Percentiles rank a stretch among this genome's conserved stretches.
Evolutionary conservation across 1,140 invertebrate genomes (phyloP).

Genomic region (Samia ricini): DNA sequence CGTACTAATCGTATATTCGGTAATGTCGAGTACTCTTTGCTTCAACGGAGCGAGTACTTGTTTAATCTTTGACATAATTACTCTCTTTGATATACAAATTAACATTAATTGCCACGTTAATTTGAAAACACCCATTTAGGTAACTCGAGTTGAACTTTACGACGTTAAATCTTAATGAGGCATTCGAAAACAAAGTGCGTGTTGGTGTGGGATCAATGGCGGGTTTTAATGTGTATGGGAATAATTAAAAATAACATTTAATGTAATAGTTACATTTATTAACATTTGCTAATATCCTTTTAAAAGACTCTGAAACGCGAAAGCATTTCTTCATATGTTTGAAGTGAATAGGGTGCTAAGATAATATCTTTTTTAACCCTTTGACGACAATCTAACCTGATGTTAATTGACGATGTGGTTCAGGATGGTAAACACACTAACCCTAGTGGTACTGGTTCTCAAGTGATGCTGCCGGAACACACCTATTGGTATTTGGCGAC

Average conservation of each 20-base stretch:
- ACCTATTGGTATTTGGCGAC: too few relatives aligned
- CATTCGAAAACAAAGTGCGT: not conserved
- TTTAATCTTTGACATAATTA: constrained; percentile 6
- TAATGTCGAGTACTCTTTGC: not conserved
- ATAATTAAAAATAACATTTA: not conserved
- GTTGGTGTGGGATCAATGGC: not conserved
- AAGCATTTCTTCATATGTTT: too few relatives aligned
- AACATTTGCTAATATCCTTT: too few relatives aligned
- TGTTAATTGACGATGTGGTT: too few relatives aligned
- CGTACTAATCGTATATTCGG: not conserved
- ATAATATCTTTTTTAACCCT: too few relatives aligned
- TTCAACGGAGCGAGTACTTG: not conserved
- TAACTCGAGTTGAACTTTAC: not conserved
- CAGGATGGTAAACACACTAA: too few relatives aligned
- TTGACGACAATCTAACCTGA: too few relatives aligned
- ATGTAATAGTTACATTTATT: not conserved
- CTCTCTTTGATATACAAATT: constrained; percentile 17
- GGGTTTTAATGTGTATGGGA: not conserved
- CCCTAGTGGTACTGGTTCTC: too few relatives aligned
- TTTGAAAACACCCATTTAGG: constrained; percentile 13
- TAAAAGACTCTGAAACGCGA: too few relatives aligned
- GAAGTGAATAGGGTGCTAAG: too few relatives aligned
- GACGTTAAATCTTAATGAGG: constrained; percentile 2
- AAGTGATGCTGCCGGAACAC: too few relatives aligned
- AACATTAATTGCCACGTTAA: constrained; percentile 12